Conservation (phyloP, 1,140 invertebrate genomes). For the Drosophila nebulosa region DNA sequence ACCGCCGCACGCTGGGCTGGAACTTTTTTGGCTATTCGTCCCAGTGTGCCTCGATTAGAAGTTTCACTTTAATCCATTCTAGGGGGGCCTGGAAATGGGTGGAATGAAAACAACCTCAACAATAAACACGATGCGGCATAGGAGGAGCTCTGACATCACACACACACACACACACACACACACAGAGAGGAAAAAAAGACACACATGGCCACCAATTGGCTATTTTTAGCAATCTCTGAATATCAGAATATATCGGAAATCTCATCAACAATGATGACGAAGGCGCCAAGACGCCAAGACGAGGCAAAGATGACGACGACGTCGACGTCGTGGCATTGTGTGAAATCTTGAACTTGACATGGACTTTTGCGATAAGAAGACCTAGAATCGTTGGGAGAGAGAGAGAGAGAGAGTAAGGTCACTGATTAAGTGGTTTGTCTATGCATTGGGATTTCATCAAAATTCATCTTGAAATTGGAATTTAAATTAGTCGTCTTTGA, state of each 20-base stretch:
- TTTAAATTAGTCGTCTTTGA: not conserved
- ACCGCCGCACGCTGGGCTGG: too few species aligned
- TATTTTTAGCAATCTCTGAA: not conserved
- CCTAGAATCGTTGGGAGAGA: too few species aligned
- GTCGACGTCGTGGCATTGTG: not conserved
- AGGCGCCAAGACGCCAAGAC: constrained; percentile 9
- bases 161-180: too few species aligned
- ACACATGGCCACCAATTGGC: not conserved
- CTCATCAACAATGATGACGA: not conserved
- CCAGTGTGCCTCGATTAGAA: too few species aligned
- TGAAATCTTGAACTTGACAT: constrained; percentile 30
- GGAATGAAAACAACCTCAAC: not conserved
- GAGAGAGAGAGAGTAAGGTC: too few species aligned
- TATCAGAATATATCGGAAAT: constrained; percentile 3
- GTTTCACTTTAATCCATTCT: not conserved
- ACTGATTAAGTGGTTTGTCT: not conserved
- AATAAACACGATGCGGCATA: not conserved
- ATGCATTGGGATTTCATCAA: not conserved
- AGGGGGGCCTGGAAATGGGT: not conserved
- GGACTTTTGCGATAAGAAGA: not conserved
- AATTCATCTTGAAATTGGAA: too few species aligned
- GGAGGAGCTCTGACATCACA: not conserved
- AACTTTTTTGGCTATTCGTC: too few species aligned
- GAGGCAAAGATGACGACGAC: constrained; percentile 1
- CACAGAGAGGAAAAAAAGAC: not conserved